Base-by-base conservation (phyloP, 2,113 vertebrate genomes). In the Syngnathoides biaculeatus region DNA sequence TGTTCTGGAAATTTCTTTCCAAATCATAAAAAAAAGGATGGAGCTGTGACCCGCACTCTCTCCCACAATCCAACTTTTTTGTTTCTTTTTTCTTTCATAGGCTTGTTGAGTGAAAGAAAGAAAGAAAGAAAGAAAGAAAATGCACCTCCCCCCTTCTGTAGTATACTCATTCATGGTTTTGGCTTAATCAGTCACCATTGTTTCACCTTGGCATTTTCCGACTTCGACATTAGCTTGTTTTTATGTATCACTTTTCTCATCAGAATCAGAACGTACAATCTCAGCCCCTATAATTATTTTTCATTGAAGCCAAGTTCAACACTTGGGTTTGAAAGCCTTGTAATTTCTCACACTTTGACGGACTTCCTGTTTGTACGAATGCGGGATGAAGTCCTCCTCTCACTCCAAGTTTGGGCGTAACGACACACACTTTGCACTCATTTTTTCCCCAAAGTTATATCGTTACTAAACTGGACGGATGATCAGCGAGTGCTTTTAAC, bases 1-100 rank as follows among this genome's bases (percentile, higher is more conserved):
- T 72, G 65, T 64, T 70, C 42, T 42, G 65, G 17, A 64, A 63
- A 53, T 30, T 60, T 48, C 59, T 42, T 61, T 4, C 47, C 24
- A 52, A 47, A 43, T 62, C 61, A 10, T 39, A 24, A 60, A 60
- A 69, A 22, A 26, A 20, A 55, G 47, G 57, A 52, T 15, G 73
- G 63, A 75, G 57, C 22, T 70, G 20, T 52, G 48, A 52, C n/a
- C 48, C 48, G 10, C 6, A n/a, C 20, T 2, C 48, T 50, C 20
- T n/a, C 8, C n/a, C 20, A 20, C n/a, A 3, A 52, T 22, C 20
- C 47, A 26, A 39, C 39, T 47, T 53, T 53, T 48, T n/a, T 19
- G 11, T 61, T 68, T 61, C 24, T n/a, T 66, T 4, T 12, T 19
- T 6, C 30, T 6, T 35, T 35, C 30, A 35, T 8, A 10, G 30